Evolutionary conservation across 2,797 vertebrate genomes (phyloP).

Genomic region (Oryzias dopingdopingensis): DNA sequence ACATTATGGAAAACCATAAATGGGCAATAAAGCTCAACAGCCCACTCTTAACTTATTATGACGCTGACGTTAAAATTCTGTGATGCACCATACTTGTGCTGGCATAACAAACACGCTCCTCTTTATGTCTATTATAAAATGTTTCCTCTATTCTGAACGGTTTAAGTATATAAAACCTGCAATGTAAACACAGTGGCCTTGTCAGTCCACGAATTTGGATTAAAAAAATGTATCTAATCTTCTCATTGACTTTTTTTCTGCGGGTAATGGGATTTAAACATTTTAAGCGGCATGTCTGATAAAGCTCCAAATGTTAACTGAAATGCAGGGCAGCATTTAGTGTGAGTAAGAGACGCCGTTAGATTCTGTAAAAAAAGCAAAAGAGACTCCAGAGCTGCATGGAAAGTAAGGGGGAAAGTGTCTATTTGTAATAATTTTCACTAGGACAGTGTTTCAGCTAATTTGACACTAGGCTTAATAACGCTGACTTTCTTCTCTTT

Average conservation of each 20-base stretch:
- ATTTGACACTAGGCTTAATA: conserved; percentile 68
- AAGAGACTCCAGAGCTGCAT: conserved; percentile 42
- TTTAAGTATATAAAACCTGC: background rate
- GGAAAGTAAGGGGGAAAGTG: conserved; percentile 38
- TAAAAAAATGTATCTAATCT: conserved; percentile 16
- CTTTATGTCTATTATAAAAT: background rate
- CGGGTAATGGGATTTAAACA: background rate
- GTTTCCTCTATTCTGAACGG: background rate
- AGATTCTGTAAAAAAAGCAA: conserved; percentile 28
- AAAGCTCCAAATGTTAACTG: conserved; percentile 32
- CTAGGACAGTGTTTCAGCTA: conserved; percentile 62
- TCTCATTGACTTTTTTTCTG: background rate
- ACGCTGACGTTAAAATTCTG: conserved; percentile 32
- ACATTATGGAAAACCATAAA: conserved; percentile 77
- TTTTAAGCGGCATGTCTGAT: conserved; percentile 25
- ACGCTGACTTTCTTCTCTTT: conserved; percentile 52
- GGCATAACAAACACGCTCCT: conserved; percentile 24
- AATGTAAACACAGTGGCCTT: conserved; percentile 2
- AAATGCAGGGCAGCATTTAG: conserved; percentile 24
- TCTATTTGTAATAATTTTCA: conserved; percentile 63
- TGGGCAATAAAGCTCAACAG: conserved; percentile 79
- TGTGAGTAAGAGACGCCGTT: conserved; percentile 27
- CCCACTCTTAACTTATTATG: conserved; percentile 71
- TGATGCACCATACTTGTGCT: conserved; percentile 36
- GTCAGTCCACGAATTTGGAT: conserved; percentile 31